Percentiles rank a stretch among this genome's conserved stretches.
phyloP scores from a whole-genome alignment of 2,113 vertebrate genomes.

The Gymnorhina tibicen region DNA sequence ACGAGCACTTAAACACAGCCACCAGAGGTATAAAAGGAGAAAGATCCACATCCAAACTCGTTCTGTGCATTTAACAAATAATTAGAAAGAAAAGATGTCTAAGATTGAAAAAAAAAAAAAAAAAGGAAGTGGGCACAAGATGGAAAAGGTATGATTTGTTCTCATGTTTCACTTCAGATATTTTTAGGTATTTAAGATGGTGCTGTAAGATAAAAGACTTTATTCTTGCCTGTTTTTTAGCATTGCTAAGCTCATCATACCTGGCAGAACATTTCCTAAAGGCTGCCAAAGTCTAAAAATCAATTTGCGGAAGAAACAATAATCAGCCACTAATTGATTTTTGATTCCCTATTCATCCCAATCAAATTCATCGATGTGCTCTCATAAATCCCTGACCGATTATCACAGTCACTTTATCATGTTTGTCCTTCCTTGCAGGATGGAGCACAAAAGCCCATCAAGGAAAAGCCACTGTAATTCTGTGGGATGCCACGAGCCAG shows the following conservation, averaged over 20 bases:
- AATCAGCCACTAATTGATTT: constrained; percentile 68
- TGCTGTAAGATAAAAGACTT: not conserved
- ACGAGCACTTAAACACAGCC: not conserved
- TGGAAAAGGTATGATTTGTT: not conserved
- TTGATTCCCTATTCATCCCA: constrained; percentile 46
- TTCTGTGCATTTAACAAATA: not conserved
- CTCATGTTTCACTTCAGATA: not conserved
- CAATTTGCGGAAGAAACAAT: constrained; percentile 55
- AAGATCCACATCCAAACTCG: not conserved
- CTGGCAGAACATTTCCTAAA: constrained; percentile 29
- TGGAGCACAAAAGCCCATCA: not conserved
- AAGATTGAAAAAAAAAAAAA: not conserved
- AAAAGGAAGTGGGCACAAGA: not conserved
- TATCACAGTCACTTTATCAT: not conserved
- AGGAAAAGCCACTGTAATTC: not conserved
- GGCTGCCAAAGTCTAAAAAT: constrained; percentile 60
- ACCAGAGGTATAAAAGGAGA: not conserved
- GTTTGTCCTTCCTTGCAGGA: not conserved
- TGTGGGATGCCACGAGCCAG: not conserved
- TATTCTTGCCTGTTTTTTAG: constrained; percentile 18
- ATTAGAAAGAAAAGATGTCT: not conserved
- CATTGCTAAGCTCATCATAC: not conserved
- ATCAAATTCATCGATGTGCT: constrained; percentile 11
- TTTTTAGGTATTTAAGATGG: not conserved
- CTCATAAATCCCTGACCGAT: not conserved